These are phyloP conservation scores for Cyprinodon diabolis DNA, from an alignment of 2,797 vertebrate species.

Conservation along the genomic window DNA sequence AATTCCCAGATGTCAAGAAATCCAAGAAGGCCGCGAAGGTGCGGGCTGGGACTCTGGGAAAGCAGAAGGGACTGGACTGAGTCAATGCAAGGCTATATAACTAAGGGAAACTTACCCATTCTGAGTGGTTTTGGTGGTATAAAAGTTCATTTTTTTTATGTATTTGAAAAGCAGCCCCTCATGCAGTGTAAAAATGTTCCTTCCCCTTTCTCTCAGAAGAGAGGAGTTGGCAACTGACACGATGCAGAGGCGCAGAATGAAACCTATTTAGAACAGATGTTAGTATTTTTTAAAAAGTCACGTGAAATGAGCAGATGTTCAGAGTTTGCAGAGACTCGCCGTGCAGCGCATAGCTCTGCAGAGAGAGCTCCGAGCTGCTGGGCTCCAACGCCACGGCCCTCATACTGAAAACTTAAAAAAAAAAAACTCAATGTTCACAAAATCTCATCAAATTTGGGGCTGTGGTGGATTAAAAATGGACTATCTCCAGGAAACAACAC, in stretches of 20 bases:
- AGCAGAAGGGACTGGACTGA: background rate
- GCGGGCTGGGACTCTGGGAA: background rate
- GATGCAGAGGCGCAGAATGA: slow-evolving; percentile 89
- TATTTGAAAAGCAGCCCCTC: slow-evolving; percentile 16
- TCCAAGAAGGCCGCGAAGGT: slow-evolving; percentile 87
- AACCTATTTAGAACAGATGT: slow-evolving; percentile 97
- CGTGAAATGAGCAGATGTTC: slow-evolving; percentile 94
- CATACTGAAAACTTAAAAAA: background rate
- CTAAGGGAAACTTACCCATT: background rate
- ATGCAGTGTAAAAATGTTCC: slow-evolving; percentile 51
- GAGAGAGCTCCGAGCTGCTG: slow-evolving; percentile 57
- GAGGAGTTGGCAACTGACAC: slow-evolving; percentile 85
- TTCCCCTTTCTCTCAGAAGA: slow-evolving; percentile 56
- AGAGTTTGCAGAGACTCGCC: slow-evolving; percentile 80
- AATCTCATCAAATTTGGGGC: slow-evolving; percentile 15
- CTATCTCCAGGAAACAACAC: slow-evolving; percentile 21
- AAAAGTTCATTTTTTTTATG: background rate
- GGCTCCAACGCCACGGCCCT: slow-evolving; percentile 17
- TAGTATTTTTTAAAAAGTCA: slow-evolving; percentile 88
- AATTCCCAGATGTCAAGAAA: slow-evolving; percentile 99
- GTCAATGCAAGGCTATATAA: no score
- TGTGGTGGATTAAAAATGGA: slow-evolving; percentile 40
- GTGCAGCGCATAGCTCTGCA: slow-evolving; percentile 73
- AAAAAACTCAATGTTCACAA: background rate
- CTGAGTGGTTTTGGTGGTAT: background rate